Base-by-base conservation (phyloP, 1,140 invertebrate genomes). In the Heliconius himera region DNA sequence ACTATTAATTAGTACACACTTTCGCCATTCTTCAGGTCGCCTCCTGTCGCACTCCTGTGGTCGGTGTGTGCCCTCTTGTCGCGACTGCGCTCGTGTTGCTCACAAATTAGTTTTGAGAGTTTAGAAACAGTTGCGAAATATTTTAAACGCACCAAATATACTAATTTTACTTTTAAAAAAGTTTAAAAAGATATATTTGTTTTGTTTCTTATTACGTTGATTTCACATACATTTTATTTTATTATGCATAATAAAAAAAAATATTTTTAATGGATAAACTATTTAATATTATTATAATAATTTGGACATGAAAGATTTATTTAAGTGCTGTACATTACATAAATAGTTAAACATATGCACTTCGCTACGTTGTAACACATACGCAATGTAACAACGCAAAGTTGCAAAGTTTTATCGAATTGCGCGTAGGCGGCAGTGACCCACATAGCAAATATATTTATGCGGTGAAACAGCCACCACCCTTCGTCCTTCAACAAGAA, bases 1-100 rank as follows among this genome's bases (percentile, higher is more conserved):
- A 93, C 93, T 92, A 92, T 93, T 91, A 92, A 94, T 93, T 94
- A 93, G 85, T 82, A 87, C 83, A 87, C 87, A 93, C 90, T 92
- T 92, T 92, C 91, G 84, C 87, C 85, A 71, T 66, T 74, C 75
- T 54, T 70, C 49, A 18, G 20, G 22, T 29, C 29, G 22, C 1
- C 26, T 26, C 26, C 26, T 26, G 26, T 26, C 26, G 16, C 60
- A 66, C 26, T 29, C 26, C 60, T 26, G 26, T 66, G 13, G 60
- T 66, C 26, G 5, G 33, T 6, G 33, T 33, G 33, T 6, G 33
- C 16, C 20, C 26, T n/a, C 4, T 5, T 66, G 26, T 16, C 22
- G 60, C 60, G 29, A 66, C 3, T 66, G 60, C n/a, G 22, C 60
- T 29, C 26, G 1, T 26, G 60, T 29, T 13, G 60, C 60, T 11